Percentiles rank a stretch among this genome's conserved stretches.
Evolutionary conservation across 2,113 vertebrate genomes (phyloP).

Genomic region (Osmerus eperlanus): DNA sequence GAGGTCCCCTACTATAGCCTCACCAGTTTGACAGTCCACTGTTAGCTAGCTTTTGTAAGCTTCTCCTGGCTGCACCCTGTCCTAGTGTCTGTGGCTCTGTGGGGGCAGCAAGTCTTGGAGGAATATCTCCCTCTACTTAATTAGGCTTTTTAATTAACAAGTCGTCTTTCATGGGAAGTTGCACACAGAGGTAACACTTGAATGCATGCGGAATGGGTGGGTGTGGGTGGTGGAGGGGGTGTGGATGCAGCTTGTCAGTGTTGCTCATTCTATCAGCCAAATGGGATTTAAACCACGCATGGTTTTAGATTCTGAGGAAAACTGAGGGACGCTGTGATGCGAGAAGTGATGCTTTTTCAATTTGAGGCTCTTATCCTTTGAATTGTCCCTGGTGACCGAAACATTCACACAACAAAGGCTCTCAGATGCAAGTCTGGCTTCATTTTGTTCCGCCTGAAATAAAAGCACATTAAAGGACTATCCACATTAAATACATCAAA

Average conservation of each 20-base stretch:
- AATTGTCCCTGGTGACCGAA: background rate
- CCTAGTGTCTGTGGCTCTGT: background rate
- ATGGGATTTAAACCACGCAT: background rate
- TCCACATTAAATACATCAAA: background rate
- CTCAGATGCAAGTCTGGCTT: background rate
- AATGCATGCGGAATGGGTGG: slow-evolving; percentile 8
- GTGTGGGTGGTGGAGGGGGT: background rate
- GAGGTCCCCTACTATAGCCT: background rate
- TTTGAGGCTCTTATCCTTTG: slow-evolving; percentile 3
- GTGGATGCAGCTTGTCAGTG: slow-evolving; percentile 4
- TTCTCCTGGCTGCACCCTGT: slow-evolving; percentile 5
- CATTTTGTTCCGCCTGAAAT: background rate
- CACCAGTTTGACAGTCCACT: background rate
- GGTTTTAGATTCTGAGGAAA: background rate
- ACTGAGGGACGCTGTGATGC: background rate
- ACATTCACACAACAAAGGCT: background rate
- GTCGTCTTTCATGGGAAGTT: slow-evolving; percentile 8
- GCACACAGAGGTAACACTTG: slow-evolving; percentile 15
- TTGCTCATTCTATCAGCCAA: background rate
- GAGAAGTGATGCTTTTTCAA: background rate
- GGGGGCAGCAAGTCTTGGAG: background rate
- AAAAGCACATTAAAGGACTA: background rate
- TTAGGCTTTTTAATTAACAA: slow-evolving; percentile 25
- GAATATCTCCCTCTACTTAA: slow-evolving; percentile 19
- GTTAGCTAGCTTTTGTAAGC: slow-evolving; percentile 8